Evolutionary conservation across 2,113 vertebrate species (phyloP), one percentile per base, ranked within the genome.

Genomic region (Psettodes erumei): DNA sequence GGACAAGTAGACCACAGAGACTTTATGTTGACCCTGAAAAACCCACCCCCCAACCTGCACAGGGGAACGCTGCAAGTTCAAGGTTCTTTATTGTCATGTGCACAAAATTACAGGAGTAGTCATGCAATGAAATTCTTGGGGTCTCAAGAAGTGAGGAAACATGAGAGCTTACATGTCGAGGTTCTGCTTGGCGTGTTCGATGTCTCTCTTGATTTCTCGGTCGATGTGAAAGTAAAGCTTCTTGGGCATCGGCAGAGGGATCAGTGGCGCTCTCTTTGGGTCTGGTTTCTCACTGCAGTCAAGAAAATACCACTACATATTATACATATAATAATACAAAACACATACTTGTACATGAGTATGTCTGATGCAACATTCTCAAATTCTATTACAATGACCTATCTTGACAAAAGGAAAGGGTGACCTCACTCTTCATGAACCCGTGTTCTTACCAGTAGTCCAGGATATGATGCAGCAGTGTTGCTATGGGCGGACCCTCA

Each of bases 141-240:
- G n/a, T n/a, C n/a, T n/a, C n/a, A n/a, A n/a, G n/a, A 32, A 12
- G n/a, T 8, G 59, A 21, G 30, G 16, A 8, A 33, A 15, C 35
- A 0, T n/a, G 32, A 7, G 11, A 2, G 53, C 95, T 94, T 72
- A 95, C 95, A 96, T 95, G 77, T 96, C 94, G 6, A 96, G 93
- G 85, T 95, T 95, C 81, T 93, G 94, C 86, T 96, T 96, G 80
- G 95, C 95, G 2, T 93, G 91, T 66, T 96, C 95, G 0, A 96
- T 94, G 89, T 95, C 94, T 62, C 94, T 83, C 73, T 96, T 95
- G 67, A 95, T 94, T 50, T 95, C 95, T 1, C 89, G 71, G 82
- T 94, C 94, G 28, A 96, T 95, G 75, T 92, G 89, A 59, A 96
- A 96, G 85, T 96, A 96, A 8, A 96, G 94, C 54, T 96, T 96